phyloP scores from a whole-genome alignment of 2,888 invertebrate species.

The Diarsia mendica region DNA sequence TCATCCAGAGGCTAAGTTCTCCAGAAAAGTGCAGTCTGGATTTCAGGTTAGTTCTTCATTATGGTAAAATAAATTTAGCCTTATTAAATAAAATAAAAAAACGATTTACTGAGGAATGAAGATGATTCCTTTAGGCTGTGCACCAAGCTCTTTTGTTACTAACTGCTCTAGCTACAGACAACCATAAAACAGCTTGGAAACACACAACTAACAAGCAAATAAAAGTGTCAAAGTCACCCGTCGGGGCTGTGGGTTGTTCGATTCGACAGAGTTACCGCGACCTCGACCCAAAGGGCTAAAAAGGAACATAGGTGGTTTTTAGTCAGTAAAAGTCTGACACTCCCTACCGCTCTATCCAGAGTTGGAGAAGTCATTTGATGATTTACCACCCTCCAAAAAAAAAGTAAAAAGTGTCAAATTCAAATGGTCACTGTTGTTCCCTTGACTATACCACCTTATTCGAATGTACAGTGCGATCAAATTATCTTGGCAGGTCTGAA shows the following conservation, averaged over 20 bases:
- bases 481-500: too few species aligned
- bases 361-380: too few species aligned
- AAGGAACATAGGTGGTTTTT: too few species aligned
- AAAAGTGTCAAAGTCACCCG: not conserved
- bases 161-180: not conserved
- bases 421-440: not conserved
- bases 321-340: too few species aligned
- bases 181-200: not conserved
- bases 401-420: too few species aligned
- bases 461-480: not conserved
- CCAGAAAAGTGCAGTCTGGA: conserved; percentile 96
- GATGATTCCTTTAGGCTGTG: not conserved
- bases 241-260: too few species aligned
- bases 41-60: conserved; percentile 90
- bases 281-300: too few species aligned
- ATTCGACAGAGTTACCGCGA: too few species aligned
- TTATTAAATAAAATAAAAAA: not conserved
- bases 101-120: not conserved
- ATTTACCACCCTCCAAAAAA: too few species aligned
- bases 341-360: too few species aligned
- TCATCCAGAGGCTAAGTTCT: conserved; percentile 94
- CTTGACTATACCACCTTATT: not conserved
- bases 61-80: not conserved
- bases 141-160: not conserved
- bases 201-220: not conserved